phyloP scores from a whole-genome alignment of 2,888 invertebrate genomes.

The Caenorhabditis japonica region DNA sequence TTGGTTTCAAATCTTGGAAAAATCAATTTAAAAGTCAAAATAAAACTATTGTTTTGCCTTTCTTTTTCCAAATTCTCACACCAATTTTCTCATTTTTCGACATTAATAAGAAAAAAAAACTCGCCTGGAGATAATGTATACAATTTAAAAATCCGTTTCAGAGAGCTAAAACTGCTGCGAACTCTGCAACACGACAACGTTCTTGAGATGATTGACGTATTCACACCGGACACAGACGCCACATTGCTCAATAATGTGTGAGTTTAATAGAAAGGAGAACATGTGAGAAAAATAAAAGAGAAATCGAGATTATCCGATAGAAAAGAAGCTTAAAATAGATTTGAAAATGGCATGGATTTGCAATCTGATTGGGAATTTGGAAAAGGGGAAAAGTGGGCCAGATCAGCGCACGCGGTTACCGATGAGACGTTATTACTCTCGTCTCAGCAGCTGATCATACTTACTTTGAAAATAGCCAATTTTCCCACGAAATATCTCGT shows the following conservation, averaged over 20 bases:
- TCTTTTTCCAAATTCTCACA: too few species aligned
- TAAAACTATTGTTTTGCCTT: too few species aligned
- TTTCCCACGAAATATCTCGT: too few species aligned
- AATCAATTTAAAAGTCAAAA: too few species aligned
- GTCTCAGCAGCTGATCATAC: too few species aligned
- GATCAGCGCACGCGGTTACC: too few species aligned
- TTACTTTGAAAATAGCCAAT: too few species aligned
- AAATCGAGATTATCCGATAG: slow-evolving; percentile 16
- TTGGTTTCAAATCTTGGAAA: too few species aligned
- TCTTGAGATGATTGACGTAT: slow-evolving; percentile 79
- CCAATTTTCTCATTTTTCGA: too few species aligned
- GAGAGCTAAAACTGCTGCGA: slow-evolving; percentile 93
- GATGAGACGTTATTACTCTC: too few species aligned
- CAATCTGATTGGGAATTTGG: slow-evolving; percentile 8
- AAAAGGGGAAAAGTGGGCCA: slow-evolving; percentile 12
- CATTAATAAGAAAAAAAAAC: background rate
- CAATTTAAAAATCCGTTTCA: slow-evolving; percentile 63
- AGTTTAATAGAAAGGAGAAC: slow-evolving; percentile 41
- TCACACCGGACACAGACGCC: slow-evolving; percentile 69
- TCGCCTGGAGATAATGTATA: background rate
- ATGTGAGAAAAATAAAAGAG: background rate
- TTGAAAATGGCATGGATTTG: slow-evolving; percentile 3
- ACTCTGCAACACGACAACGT: slow-evolving; percentile 99
- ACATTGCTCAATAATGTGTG: slow-evolving; percentile 70
- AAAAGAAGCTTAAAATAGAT: slow-evolving; percentile 11